Conservation (phyloP, 2,797 vertebrate species). For the Euthynnus affinis region DNA sequence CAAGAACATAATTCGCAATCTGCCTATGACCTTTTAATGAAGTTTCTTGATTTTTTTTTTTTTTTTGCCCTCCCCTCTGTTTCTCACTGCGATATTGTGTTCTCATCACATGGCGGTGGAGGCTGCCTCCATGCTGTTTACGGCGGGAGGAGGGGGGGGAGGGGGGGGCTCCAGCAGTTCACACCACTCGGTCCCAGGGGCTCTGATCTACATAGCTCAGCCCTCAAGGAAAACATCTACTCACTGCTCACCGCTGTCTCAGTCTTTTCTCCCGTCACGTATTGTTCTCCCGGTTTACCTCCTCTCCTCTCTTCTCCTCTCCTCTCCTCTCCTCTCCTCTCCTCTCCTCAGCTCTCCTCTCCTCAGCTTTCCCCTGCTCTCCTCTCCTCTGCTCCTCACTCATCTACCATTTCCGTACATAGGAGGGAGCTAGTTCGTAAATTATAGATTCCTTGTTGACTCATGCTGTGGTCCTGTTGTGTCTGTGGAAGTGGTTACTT, state of each 20-base stretch:
- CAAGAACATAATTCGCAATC: constrained; percentile 4
- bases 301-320: neutral
- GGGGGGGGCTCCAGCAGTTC: constrained; percentile 28
- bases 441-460: constrained; percentile 76
- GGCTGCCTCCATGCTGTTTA: constrained; percentile 33
- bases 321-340: no score
- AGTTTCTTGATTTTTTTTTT: constrained; percentile 2
- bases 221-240: constrained; percentile 62
- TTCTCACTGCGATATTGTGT: constrained; percentile 2
- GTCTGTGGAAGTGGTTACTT: constrained; percentile 27
- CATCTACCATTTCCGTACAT: constrained; percentile 61
- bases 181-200: constrained; percentile 58
- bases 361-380: no score
- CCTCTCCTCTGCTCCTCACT: neutral
- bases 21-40: constrained; percentile 54
- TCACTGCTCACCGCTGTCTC: constrained; percentile 39
- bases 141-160: no score
- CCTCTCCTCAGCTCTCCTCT: neutral
- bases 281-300: neutral
- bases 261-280: neutral
- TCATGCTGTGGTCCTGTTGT: constrained; percentile 54
- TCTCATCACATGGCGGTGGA: constrained; percentile 5
- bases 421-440: constrained; percentile 79
- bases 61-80: no score
- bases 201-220: constrained; percentile 72